Evolutionary conservation across 2,888 invertebrate species (phyloP).

Genomic region (Eupeodes luniger): DNA sequence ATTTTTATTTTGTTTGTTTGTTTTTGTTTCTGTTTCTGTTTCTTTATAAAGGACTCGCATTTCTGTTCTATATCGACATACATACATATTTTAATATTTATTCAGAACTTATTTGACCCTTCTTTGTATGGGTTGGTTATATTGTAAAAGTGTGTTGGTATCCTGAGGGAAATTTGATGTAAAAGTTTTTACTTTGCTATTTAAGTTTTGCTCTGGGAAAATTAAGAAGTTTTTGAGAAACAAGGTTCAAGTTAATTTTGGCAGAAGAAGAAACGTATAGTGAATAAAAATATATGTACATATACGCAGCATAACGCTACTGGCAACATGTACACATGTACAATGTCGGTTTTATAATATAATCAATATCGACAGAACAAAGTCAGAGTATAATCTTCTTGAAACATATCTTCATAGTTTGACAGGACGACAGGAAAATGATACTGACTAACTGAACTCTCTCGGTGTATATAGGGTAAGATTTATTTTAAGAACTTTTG

Average conservation of each 20-base stretch:
- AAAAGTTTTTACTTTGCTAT: slow-evolving; percentile 20
- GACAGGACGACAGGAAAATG: no score
- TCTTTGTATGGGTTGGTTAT: background rate
- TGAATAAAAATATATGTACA: slow-evolving; percentile 43
- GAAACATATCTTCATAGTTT: no score
- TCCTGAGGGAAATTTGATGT: slow-evolving; percentile 14
- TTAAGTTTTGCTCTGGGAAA: slow-evolving; percentile 32
- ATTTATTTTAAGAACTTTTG: no score
- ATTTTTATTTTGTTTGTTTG: slow-evolving; percentile 48
- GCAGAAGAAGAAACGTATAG: background rate
- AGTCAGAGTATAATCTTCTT: no score
- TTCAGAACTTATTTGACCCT: background rate
- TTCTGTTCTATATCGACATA: background rate
- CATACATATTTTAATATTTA: background rate
- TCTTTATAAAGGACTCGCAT: background rate
- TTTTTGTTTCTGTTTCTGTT: slow-evolving; percentile 10
- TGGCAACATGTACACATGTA: slow-evolving; percentile 18
- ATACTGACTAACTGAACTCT: no score
- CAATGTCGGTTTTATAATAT: background rate
- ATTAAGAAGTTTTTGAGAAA: slow-evolving; percentile 29
- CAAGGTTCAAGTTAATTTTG: slow-evolving; percentile 24
- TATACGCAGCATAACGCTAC: background rate
- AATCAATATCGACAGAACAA: background rate
- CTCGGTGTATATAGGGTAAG: no score
- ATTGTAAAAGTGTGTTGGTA: background rate